These are phyloP conservation scores for Temnothorax nylanderi DNA, from an alignment of 1,140 invertebrate genomes.

Conservation along the genomic window DNA sequence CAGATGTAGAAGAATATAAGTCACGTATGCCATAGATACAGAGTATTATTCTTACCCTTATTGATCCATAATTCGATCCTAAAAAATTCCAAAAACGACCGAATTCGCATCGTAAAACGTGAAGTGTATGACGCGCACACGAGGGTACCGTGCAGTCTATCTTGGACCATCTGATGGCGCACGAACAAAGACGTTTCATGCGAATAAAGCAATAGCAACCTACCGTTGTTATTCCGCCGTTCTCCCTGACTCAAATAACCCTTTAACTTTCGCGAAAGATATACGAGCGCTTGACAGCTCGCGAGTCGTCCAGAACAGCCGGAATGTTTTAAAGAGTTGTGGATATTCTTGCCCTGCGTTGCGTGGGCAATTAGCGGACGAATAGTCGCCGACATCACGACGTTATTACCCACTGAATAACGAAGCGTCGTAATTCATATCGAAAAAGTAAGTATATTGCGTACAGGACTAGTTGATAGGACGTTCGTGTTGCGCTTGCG, in stretches of 20 bases:
- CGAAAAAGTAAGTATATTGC: constrained; percentile 39
- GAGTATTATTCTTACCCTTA: background rate
- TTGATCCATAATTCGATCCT: background rate
- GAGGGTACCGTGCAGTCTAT: background rate
- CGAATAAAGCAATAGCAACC: constrained; percentile 4
- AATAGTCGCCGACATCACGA: background rate
- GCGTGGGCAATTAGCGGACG: constrained; percentile 23
- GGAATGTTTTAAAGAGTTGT: background rate
- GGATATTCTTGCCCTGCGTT: background rate
- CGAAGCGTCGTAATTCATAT: constrained; percentile 43
- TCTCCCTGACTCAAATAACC: background rate
- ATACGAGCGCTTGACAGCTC: constrained; percentile 14
- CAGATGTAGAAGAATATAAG: constrained; percentile 6
- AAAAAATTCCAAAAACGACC: background rate
- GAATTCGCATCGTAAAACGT: constrained; percentile 3
- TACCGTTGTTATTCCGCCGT: constrained; percentile 14
- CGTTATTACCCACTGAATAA: background rate
- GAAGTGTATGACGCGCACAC: background rate
- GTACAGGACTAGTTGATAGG: background rate
- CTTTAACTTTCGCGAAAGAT: background rate
- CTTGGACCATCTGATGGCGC: background rate
- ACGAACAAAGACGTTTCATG: constrained; percentile 1
- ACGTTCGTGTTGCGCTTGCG: constrained; percentile 1
- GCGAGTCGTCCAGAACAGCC: background rate
- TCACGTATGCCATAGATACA: background rate